Evolutionary conservation across 92 coral and sea anemone genomes (phyloP), one percentile per base, ranked within the genome.

Genomic region (Pocillopora meandrina): DNA sequence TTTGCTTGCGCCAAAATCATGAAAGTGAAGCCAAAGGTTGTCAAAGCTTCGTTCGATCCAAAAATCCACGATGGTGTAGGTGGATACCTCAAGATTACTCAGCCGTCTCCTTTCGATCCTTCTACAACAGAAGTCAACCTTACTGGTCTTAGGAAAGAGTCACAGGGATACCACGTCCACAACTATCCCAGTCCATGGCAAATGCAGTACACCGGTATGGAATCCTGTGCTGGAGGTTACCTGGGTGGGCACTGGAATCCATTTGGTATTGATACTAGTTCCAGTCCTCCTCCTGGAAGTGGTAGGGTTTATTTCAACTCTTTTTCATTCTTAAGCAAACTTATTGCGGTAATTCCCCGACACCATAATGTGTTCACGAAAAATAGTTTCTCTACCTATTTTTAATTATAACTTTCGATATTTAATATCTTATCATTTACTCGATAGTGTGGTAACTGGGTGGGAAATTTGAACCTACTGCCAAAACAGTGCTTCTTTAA

Each of bases 211-310:
- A 77, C 87, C 23, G 92, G 89, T 19, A 82, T 71, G 58, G 82
- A 62, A 61, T 90, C 92, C 15, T 96, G 99, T 71, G 89, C 95
- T 14, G 60, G n/a, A 8, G 77, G 18, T 5, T 52, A 74, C 31
- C 91, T 91, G 9, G 98, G 97, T 12, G 97, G 90, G 20, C 99
- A 96, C 72, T 93, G 95, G 90, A 92, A 90, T 83, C 99, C 99
- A 33, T 94, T 88, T 85, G 89, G 89, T n/a, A 80, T 92, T n/a
- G 83, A 61, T 23, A 78, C 90, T 5, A 83, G 74, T 52, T 71
- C 81, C 52, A 94, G 98, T 71, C 98, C 98, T 52, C 68, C 92
- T 36, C 75, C 93, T 16, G 95, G 96, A 67, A 85, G 61, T n/a
- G 98, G 98, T 96, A 79, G 68, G 92, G 31, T n/a, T 57, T 15